Base-by-base conservation (phyloP, 2,113 vertebrate species). In the Pomatorhinus ruficollis region DNA sequence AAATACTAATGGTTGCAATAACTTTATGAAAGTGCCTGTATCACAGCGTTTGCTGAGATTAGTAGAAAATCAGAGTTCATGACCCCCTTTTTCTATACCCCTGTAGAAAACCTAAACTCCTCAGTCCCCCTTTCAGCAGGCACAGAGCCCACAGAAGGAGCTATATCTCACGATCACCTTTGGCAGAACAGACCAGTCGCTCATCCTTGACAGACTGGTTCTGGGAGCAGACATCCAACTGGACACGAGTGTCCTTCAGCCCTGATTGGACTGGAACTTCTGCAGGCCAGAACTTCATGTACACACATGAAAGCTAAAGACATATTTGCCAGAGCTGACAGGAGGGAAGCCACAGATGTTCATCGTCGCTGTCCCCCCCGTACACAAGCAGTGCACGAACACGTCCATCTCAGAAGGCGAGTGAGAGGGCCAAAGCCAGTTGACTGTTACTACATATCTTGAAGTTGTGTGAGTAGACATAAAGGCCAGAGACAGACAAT, bases 321-420 rank as follows among this genome's bases (percentile, higher is more conserved):
- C 8, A 12, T 8, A 35, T 56, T 83, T 89, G 40, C 12, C 63
- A 93, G 47, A 60, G 37, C 24, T 85, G 66, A 54, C 28, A 82
- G 61, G 15, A 83, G 25, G 13, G 21, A 92, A 80, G 37, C 31
- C 64, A 16, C 22, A 45, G 31, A 22, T 40, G 35, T 39, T 45
- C 11, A 6, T 89, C 0, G 8, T 19, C 17, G 17, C 28, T 5
- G 7, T 17, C 25, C 9, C 45, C 27, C 44, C 44, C 5, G 8
- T 20, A 47, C 2, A 0, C 35, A 45, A 77, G 61, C 9, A 40
- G 14, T 1, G 20, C 30, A 44, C 0, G 1, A 47, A 57, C 1
- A 3, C 0, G 1, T 27, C 15, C 35, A 25, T 35, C 53, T 54
- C 78, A 66, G 52, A 78, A 75, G 8, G 10, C 3, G 7, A n/a